Base-by-base conservation (phyloP, 2,888 invertebrate species). In the Artemia sinica region DNA sequence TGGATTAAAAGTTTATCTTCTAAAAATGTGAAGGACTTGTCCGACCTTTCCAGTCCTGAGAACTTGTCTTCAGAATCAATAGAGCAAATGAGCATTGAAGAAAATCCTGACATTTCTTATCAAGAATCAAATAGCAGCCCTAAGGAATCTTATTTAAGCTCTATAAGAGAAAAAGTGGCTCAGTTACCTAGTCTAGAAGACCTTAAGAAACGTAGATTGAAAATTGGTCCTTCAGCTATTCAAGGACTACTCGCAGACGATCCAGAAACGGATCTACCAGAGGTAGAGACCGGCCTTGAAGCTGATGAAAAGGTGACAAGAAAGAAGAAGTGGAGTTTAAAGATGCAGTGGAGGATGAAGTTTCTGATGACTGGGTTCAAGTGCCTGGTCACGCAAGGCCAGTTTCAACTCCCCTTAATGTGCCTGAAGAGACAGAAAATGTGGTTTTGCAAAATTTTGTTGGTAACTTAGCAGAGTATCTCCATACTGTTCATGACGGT, bases 61-160 rank as follows among this genome's bases (percentile, higher is more conserved):
- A 58, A 18, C 18, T 18, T 58, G 18, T 14, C 14, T 9, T n/a
- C n/a, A 18, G 18, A 58, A 58, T 58, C 18, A 18, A n/a, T 58
- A 14, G 58, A 58, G 58, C 14, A 58, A 58, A 58, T n/a, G 14
- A 14, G n/a, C 8, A 14, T n/a, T 58, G n/a, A 14, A 14, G 58
- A 58, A 58, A 18, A 58, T 10, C 58, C 58, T 9, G 58, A 58
- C n/a, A n/a, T 58, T 9, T n/a, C n/a, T 14, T 14, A 58, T 58
- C 58, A n/a, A 10, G 58, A n/a, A 10, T 14, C 58, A 58, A 58
- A 58, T 14, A 18, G n/a, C 10, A 58, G 58, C 9, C 58, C 58
- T 58, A 58, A 58, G 18, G 58, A 58, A 58, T 58, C 58, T 14
- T 58, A 58, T 58, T 58, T 58, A 58, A 58, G 58, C 58, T 58